Base-by-base conservation (phyloP, 2,888 invertebrate species). In the Iphiclides podalirius region DNA sequence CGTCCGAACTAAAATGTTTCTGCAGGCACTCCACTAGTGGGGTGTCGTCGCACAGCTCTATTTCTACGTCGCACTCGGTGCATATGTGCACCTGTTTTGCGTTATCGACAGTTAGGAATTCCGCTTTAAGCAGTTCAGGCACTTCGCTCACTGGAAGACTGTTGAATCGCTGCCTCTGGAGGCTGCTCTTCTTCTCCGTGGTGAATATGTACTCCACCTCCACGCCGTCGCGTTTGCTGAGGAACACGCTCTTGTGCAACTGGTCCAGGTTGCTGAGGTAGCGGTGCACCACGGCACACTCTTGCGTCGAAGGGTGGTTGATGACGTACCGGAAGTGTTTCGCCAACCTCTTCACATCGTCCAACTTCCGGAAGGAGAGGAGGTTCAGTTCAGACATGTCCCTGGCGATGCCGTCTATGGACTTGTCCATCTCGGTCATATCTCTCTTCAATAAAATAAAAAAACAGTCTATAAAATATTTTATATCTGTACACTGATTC, bases 121-220 rank as follows among this genome's bases (percentile, higher is more conserved):
- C 88, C 0, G 78, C 71, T 64, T 87, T 88, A 0, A 88, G 60
- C 28, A 88, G 51, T 38, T 88, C 87, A 11, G 87, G 86, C 43
- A 87, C 86, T 55, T 87, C 87, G 54, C 81, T 83, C 0, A 88
- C 79, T 2, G 86, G 87, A 11, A 88, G 64, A 55, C 88, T 88
- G 57, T 88, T 88, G 49, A 88, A 88, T 1, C 88, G 67, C 55
- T 88, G 88, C 14, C 88, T 54, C 16, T 88, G 88, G 6, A 87
- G 52, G 45, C 73, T 79, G 54, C 83, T 85, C 38, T 86, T 87
- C 59, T 87, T 88, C 53, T 86, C 88, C 1, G 88, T 87, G 0
- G 87, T 84, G 54, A 86, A 85, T 23, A 88, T 86, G 53, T 86
- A 88, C 54, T 88, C 88, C 0, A 88, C 88, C 50, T 86, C 83